These are phyloP conservation scores for Porites rus DNA, from an alignment of 92 coral and sea anemone genomes.

Conservation along the genomic window DNA sequence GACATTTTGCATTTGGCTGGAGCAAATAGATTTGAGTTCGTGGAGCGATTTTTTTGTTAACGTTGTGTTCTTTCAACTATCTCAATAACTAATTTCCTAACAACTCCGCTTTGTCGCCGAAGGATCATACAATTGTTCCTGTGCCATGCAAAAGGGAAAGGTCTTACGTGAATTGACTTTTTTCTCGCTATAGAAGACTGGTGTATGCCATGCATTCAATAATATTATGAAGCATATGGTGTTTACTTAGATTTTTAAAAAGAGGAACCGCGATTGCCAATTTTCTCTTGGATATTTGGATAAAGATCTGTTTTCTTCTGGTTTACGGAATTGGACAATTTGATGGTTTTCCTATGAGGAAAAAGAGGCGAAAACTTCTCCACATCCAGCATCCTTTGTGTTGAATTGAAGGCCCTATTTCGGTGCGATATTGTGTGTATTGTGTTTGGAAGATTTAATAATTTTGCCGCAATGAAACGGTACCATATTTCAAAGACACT, in stretches of 20 bases:
- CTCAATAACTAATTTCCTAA: neutral
- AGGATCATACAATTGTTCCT: neutral
- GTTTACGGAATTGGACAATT: neutral
- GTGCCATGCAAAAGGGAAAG: neutral
- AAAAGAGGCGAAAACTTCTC: conserved; percentile 28
- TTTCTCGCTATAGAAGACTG: neutral
- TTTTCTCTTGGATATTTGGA: conserved; percentile 10
- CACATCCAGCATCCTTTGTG: neutral
- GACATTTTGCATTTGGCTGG: conserved; percentile 8
- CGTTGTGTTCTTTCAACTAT: neutral
- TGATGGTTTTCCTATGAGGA: conserved; percentile 26
- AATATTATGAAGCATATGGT: neutral
- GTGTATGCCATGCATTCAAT: neutral
- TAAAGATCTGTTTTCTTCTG: conserved; percentile 1
- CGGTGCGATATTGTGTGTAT: conserved; percentile 30
- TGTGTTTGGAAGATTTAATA: neutral
- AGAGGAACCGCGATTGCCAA: conserved; percentile 19
- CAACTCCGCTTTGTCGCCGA: neutral
- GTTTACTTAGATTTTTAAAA: conserved; percentile 38
- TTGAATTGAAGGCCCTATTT: neutral
- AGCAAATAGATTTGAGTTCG: neutral
- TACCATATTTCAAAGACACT: conserved; percentile 85
- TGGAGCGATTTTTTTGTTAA: neutral
- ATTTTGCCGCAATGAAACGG: conserved; percentile 76
- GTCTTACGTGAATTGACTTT: neutral